Conservation (phyloP, 1,140 invertebrate genomes). For the Coboldia fuscipes region DNA sequence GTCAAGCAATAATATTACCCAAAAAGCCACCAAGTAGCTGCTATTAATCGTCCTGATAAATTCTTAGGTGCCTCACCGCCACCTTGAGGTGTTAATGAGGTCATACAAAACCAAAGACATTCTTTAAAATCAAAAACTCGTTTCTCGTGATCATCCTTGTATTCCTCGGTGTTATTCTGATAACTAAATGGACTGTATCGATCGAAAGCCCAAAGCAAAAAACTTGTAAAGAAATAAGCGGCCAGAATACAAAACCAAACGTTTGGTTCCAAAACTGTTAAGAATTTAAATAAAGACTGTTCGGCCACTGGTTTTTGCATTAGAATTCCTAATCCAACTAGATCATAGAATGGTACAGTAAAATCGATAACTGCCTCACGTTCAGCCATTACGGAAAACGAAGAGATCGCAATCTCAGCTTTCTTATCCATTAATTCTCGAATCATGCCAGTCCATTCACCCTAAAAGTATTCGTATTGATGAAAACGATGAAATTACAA, state of each 20-base stretch:
- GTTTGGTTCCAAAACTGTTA: constrained; percentile 85
- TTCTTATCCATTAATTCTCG: constrained; percentile 74
- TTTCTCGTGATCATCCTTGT: constrained; percentile 85
- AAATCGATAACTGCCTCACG: constrained; percentile 87
- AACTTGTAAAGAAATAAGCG: constrained; percentile 86
- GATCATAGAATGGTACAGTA: constrained; percentile 86
- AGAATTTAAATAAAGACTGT: constrained; percentile 88
- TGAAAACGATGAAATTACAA: not conserved
- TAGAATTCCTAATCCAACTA: constrained; percentile 82
- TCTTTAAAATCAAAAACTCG: constrained; percentile 89
- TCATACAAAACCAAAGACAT: constrained; percentile 98
- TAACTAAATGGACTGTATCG: constrained; percentile 91
- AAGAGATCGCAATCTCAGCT: constrained; percentile 74
- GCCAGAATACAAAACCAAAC: constrained; percentile 93
- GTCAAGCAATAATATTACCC: constrained; percentile 26
- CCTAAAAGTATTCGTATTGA: constrained; percentile 27
- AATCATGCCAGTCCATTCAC: constrained; percentile 84
- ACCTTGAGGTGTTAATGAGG: constrained; percentile 76
- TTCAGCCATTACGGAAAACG: constrained; percentile 84
- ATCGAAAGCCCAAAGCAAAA: constrained; percentile 90
- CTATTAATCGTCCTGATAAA: constrained; percentile 74
- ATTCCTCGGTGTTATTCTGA: constrained; percentile 84
- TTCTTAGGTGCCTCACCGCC: constrained; percentile 87
- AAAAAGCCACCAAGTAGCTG: constrained; percentile 95
- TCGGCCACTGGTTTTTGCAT: constrained; percentile 56